Percentiles rank a stretch among this genome's conserved stretches.
Conservation (phyloP, 2,113 vertebrate species). For the Cyanoramphus novaezelandiae region DNA sequence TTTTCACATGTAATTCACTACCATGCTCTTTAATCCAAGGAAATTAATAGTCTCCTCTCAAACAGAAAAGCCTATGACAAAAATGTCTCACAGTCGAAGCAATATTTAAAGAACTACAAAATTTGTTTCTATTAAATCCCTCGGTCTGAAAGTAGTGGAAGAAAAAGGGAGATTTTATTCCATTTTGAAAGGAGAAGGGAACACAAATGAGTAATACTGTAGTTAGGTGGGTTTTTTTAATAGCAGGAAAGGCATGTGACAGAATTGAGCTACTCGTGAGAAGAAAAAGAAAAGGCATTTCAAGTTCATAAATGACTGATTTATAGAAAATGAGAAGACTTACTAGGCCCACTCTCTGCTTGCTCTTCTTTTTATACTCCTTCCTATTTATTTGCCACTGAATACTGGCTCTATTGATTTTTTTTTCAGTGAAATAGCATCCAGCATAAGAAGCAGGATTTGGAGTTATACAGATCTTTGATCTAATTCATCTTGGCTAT, state of each 20-base stretch:
- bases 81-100: neutral
- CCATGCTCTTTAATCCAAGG: neutral
- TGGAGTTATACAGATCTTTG: neutral
- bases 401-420: neutral
- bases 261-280: neutral
- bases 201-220: neutral
- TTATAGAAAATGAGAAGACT: neutral
- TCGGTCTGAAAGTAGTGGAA: neutral
- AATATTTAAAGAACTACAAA: neutral
- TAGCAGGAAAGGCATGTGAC: neutral
- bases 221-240: neutral
- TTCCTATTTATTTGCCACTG: neutral
- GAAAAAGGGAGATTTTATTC: neutral
- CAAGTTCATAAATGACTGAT: neutral
- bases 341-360: neutral
- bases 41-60: neutral
- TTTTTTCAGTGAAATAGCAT: neutral
- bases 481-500: neutral
- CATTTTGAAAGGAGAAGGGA: neutral
- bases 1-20: neutral
- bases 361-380: neutral
- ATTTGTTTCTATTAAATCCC: neutral
- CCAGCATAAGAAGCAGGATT: neutral
- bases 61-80: neutral
- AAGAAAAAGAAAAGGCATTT: neutral